These are phyloP conservation scores for Odontomyia ornata DNA, from an alignment of 2,888 invertebrate species.

Conservation along the genomic window DNA sequence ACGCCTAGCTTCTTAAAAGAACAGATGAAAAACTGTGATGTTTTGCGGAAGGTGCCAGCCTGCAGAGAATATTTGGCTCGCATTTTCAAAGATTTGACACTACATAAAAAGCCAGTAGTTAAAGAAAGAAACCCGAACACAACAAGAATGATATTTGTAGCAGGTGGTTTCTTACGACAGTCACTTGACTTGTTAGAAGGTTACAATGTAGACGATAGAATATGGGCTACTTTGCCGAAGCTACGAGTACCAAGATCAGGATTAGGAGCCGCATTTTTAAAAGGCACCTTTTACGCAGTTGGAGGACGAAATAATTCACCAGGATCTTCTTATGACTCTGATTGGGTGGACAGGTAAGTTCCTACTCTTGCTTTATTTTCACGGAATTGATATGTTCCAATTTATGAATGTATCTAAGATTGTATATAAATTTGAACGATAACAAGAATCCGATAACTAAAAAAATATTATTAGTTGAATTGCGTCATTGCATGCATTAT, in stretches of 20 bases:
- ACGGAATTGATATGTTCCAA: not conserved
- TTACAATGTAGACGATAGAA: constrained; percentile 85
- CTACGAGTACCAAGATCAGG: constrained; percentile 90
- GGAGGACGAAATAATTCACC: constrained; percentile 93
- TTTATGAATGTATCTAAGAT: too few relatives aligned
- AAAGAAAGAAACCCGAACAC: constrained; percentile 88
- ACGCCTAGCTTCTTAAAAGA: constrained; percentile 90
- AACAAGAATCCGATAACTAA: too few relatives aligned
- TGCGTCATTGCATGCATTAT: too few relatives aligned
- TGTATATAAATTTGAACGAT: too few relatives aligned
- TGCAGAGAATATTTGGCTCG: constrained; percentile 89
- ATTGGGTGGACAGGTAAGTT: constrained; percentile 76
- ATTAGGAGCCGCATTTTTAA: constrained; percentile 84
- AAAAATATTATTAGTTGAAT: too few relatives aligned
- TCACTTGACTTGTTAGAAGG: constrained; percentile 89
- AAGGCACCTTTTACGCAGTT: constrained; percentile 90
- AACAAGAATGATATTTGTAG: constrained; percentile 88
- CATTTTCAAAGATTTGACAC: constrained; percentile 88
- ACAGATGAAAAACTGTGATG: constrained; percentile 89
- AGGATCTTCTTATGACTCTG: constrained; percentile 85
- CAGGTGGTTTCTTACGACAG: constrained; percentile 88
- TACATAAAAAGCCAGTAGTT: constrained; percentile 86
- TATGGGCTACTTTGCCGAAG: constrained; percentile 83
- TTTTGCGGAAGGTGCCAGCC: constrained; percentile 86
- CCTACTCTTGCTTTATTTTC: not conserved